Evolutionary conservation across 1,140 invertebrate species (phyloP).

Genomic region (Portunus trituberculatus): DNA sequence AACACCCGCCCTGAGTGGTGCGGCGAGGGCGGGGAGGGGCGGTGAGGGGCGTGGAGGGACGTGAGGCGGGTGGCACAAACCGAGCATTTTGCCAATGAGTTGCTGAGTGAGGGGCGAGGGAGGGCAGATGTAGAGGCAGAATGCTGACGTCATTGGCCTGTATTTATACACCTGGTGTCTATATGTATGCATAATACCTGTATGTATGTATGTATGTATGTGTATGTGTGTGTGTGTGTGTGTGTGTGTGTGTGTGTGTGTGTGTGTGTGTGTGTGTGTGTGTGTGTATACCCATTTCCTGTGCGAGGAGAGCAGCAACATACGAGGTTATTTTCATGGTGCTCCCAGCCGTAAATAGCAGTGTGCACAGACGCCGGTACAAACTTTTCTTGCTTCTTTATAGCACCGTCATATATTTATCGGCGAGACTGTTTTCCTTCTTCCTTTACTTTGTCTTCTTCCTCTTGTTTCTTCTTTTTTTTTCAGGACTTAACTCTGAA

Average conservation of each 20-base stretch:
- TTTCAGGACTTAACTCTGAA: too few species aligned
- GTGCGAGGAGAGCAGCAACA: not conserved
- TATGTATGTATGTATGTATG: constrained; percentile 49
- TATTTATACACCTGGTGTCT: not conserved
- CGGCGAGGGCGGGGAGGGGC: not conserved
- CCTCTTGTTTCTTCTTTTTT: too few species aligned
- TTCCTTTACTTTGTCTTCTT: too few species aligned
- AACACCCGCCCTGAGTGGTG: not conserved
- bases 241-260: constrained; percentile 20
- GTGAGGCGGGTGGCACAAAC: not conserved
- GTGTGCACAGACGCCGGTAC: not conserved
- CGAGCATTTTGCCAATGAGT: not conserved
- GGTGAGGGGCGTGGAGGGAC: not conserved
- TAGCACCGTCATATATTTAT: too few species aligned
- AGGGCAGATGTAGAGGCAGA: not conserved
- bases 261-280: not conserved
- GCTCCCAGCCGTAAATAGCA: not conserved
- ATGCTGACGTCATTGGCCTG: not conserved
- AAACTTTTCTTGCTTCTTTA: not conserved
- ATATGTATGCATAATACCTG: not conserved
- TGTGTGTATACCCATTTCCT: not conserved
- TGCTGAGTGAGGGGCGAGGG: not conserved
- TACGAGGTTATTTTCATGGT: not conserved
- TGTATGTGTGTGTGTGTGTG: constrained; percentile 52
- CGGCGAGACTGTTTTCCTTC: too few species aligned